Conservation (phyloP, 2,113 vertebrate genomes). For the Melierax canorus region DNA sequence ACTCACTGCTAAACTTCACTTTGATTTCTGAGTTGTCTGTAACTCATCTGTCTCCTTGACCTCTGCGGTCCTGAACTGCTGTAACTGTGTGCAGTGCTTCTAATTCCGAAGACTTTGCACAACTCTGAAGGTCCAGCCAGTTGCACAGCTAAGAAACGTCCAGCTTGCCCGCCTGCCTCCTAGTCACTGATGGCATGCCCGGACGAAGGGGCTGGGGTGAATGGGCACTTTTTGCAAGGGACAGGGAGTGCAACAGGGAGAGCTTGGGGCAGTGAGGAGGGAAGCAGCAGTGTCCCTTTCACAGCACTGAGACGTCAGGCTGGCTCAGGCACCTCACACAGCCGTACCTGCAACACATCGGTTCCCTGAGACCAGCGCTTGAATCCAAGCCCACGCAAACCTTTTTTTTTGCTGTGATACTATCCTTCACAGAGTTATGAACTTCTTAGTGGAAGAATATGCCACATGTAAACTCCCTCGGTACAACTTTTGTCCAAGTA, state of each 20-base stretch:
- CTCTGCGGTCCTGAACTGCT: not conserved
- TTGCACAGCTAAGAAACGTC: not conserved
- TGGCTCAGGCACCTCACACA: not conserved
- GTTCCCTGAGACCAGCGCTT: not conserved
- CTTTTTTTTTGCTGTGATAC: not conserved
- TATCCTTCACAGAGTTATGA: not conserved
- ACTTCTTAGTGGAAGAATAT: not conserved
- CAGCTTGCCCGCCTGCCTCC: not conserved
- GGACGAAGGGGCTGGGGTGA: not conserved
- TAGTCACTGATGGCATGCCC: accelerated
- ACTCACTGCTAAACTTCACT: not conserved
- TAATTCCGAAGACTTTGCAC: not conserved
- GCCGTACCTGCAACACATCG: accelerated
- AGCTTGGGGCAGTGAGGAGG: not conserved
- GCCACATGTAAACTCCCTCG: not conserved
- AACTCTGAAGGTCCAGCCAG: not conserved
- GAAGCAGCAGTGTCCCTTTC: not conserved
- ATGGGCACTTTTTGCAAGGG: accelerated
- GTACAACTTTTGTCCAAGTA: not conserved
- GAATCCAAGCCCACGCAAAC: not conserved
- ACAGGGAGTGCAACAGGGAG: accelerated
- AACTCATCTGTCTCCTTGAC: not conserved
- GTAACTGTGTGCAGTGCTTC: not conserved
- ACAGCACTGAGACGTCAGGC: not conserved
- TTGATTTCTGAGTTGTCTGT: not conserved